These are phyloP conservation scores for Sicus ferrugineus DNA, from an alignment of 2,888 invertebrate species.

Conservation along the genomic window DNA sequence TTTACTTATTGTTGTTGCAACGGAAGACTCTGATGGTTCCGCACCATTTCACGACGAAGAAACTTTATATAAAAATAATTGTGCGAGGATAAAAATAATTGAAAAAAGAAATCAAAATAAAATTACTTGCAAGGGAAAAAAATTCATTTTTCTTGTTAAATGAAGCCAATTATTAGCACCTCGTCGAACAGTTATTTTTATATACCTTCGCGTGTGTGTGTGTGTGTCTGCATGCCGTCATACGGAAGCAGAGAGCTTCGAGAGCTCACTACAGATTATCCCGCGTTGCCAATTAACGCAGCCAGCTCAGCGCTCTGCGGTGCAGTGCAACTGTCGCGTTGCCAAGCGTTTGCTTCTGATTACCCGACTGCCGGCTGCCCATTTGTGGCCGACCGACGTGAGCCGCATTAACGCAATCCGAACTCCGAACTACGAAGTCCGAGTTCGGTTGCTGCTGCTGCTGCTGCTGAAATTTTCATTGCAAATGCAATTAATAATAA, in stretches of 20 bases:
- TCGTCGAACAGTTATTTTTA: too few relatives aligned
- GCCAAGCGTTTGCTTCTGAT: neutral
- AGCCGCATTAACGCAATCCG: neutral
- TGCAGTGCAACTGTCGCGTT: neutral
- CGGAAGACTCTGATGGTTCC: too few relatives aligned
- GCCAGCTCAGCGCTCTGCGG: neutral
- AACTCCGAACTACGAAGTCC: neutral
- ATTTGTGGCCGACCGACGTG: neutral
- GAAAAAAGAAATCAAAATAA: too few relatives aligned
- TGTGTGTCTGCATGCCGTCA: neutral
- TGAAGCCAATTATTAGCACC: too few relatives aligned
- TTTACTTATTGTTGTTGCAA: too few relatives aligned
- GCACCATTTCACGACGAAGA: too few relatives aligned
- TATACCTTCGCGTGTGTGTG: neutral
- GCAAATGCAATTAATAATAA: slow-evolving; percentile 28
- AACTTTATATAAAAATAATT: too few relatives aligned
- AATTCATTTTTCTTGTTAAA: too few relatives aligned
- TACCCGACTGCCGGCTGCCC: neutral
- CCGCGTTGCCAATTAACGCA: slow-evolving; percentile 5
- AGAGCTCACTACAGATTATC: neutral
- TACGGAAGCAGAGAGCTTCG: neutral
- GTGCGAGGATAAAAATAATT: too few relatives aligned
- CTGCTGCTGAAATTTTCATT: slow-evolving; percentile 12
- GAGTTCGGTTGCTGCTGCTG: neutral
- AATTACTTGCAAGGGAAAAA: too few relatives aligned